phyloP scores from a whole-genome alignment of 2,888 invertebrate species.

The Tortrix viridana region DNA sequence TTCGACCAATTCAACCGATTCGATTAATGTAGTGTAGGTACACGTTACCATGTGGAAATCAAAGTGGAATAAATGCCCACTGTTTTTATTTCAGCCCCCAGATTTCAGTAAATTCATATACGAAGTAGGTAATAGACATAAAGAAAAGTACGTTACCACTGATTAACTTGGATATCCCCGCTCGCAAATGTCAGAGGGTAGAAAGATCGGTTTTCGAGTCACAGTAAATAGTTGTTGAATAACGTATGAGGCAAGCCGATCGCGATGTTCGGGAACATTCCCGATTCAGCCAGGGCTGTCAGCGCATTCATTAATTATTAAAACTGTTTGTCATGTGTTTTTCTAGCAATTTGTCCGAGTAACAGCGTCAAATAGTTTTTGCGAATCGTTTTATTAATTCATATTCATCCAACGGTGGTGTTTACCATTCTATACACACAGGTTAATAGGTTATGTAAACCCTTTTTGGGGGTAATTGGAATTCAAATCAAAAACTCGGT shows the following conservation, averaged over 20 bases:
- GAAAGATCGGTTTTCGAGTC: constrained; percentile 54
- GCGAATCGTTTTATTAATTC: constrained; percentile 12
- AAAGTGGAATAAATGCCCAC: too few relatives aligned
- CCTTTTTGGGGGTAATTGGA: too few relatives aligned
- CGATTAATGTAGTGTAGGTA: too few relatives aligned
- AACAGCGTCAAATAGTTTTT: constrained; percentile 20
- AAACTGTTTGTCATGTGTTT: constrained; percentile 42
- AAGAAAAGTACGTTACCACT: constrained; percentile 40
- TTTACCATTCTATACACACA: neutral
- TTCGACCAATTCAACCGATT: too few relatives aligned
- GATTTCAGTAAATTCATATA: neutral
- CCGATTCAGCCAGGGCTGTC: constrained; percentile 52
- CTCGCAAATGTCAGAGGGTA: constrained; percentile 38
- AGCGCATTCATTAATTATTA: constrained; percentile 37
- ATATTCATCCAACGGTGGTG: neutral
- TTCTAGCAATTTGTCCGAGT: constrained; percentile 31
- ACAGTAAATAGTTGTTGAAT: constrained; percentile 64
- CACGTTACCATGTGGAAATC: too few relatives aligned
- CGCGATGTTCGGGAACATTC: constrained; percentile 52
- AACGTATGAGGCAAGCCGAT: constrained; percentile 60
- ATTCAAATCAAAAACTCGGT: too few relatives aligned
- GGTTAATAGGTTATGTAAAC: neutral
- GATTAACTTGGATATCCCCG: constrained; percentile 48
- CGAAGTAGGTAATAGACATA: constrained; percentile 20
- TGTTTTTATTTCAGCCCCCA: neutral